Evolutionary conservation across 2,888 invertebrate genomes (phyloP), one percentile per base, ranked within the genome.

Genomic region (Ecliptopera silaceata): DNA sequence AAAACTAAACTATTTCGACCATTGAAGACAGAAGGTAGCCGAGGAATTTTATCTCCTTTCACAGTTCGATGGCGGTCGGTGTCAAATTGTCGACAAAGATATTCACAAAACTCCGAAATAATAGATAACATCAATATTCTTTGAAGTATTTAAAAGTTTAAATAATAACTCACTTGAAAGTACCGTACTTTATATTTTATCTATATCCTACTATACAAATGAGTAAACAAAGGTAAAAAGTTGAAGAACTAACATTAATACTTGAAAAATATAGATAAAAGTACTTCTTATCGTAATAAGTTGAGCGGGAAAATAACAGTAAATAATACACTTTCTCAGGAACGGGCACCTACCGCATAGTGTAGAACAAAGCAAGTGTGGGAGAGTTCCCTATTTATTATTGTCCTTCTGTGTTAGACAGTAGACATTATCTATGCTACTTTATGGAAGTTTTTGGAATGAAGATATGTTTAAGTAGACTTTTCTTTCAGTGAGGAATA

Each of bases 1-100:
- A 87, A 88, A 84, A 86, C 85, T 84, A 85, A 82, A 80, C 82
- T 79, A 77, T 80, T 83, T 83, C 80, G 76, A 82, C 85, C 84
- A 82, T 86, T 83, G 81, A 57, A 79, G 78, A 73, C 75, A 74
- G 80, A 36, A 75, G 80, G 81, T 80, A 78, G 81, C 78, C 72
- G 74, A 79, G 72, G 88, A 86, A 89, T 89, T 87, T 89, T 89
- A 88, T 89, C 88, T 86, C 67, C 84, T 82, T 87, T 90, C 88
- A 86, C 88, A 88, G 88, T 83, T 84, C 81, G 82, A 76, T 77
- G 83, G 85, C 83, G 83, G 82, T 20, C 74, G 79, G 84, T 84
- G 88, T 87, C 85, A 86, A 87, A 79, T 84, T 82, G 81, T 80
- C 77, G 77, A 84, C 82, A 78, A 81, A 84, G 74, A 82, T 85